Base-by-base conservation (phyloP, 1,140 invertebrate species). In the Drosophila mojavensis region DNA sequence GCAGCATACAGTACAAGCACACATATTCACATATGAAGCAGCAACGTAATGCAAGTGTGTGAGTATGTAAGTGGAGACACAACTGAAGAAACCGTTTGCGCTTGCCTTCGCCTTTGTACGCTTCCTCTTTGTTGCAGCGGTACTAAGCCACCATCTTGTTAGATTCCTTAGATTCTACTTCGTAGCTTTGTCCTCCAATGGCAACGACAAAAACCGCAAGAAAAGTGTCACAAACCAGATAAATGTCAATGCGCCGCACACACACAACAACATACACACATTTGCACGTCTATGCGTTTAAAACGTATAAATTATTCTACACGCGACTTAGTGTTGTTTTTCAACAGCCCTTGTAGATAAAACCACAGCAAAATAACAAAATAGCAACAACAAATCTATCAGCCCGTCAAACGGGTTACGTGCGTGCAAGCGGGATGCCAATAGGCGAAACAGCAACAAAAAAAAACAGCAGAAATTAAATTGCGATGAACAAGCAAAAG, bases 401-500 rank as follows among this genome's bases (percentile, higher is more conserved):
- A 69, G 41, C 28, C 51, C n/a, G 24, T 20, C 64, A 48, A 86
- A 54, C 58, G 71, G 68, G 68, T 82, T 88, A 81, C 71, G 82
- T 88, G 39, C 58, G 75, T 53, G 68, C 20, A 60, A 88, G 54
- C 50, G 83, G 54, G 72, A 86, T 24, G 62, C 41, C 60, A 43
- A 81, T 45, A 51, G 41, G 24, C 36, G 39, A 17, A 36, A 11
- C 36, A 39, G 36, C 33, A 63, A 9, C 11, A 48, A 59, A 54
- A 48, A 48, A 67, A 78, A 61, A 65, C 85, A 72, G 65, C 53
- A 69, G 50, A 81, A 81, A 85, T 74, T 76, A 76, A 86, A 79
- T 82, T 61, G 75, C 82, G 79, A 88, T 86, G 83, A 83, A 83
- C 67, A 70, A 73, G 79, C 75, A 68, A 47, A 73, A 68, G 47